Conservation (phyloP, 2,797 vertebrate species). For the Chelon labrosus region DNA sequence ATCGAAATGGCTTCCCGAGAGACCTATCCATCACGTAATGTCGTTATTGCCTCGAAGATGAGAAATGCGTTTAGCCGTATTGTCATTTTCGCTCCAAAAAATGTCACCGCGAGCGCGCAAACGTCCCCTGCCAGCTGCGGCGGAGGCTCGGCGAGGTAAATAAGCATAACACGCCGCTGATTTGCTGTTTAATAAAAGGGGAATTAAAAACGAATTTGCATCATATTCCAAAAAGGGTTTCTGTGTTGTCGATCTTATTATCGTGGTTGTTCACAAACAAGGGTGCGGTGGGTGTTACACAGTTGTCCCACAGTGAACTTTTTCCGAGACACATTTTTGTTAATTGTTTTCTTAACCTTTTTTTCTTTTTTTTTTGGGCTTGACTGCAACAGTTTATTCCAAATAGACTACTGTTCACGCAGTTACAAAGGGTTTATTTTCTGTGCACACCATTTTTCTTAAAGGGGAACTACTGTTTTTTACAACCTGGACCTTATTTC, state of each 20-base stretch:
- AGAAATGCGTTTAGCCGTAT: conserved; percentile 71
- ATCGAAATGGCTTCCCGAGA: conserved; percentile 69
- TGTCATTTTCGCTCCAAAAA: conserved; percentile 71
- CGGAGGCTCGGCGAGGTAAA: conserved; percentile 53
- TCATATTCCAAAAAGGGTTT: conserved; percentile 45
- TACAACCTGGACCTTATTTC: no score
- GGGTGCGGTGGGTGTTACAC: conserved; percentile 24
- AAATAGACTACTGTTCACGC: conserved; percentile 16
- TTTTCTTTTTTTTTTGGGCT: not conserved
- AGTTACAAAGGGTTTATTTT: conserved; percentile 12
- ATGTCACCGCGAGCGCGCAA: conserved; percentile 51
- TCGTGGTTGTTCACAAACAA: conserved; percentile 41
- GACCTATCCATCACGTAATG: conserved; percentile 79
- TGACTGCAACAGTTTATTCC: not conserved
- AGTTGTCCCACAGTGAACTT: conserved; percentile 7
- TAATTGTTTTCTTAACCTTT: not conserved
- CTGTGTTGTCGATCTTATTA: conserved; percentile 36
- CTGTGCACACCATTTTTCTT: conserved; percentile 12
- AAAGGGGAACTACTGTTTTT: no score
- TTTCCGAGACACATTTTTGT: not conserved
- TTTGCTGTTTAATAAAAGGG: conserved; percentile 63
- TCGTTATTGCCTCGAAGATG: conserved; percentile 78
- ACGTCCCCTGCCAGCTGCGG: conserved; percentile 62
- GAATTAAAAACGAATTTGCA: conserved; percentile 63
- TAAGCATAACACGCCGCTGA: conserved; percentile 37